A percentile compares a stretch with the other conserved stretches of the same genome.
These are phyloP conservation scores for Podocnemis expansa DNA, from an alignment of 2,113 vertebrate genomes.

Conservation along the genomic window DNA sequence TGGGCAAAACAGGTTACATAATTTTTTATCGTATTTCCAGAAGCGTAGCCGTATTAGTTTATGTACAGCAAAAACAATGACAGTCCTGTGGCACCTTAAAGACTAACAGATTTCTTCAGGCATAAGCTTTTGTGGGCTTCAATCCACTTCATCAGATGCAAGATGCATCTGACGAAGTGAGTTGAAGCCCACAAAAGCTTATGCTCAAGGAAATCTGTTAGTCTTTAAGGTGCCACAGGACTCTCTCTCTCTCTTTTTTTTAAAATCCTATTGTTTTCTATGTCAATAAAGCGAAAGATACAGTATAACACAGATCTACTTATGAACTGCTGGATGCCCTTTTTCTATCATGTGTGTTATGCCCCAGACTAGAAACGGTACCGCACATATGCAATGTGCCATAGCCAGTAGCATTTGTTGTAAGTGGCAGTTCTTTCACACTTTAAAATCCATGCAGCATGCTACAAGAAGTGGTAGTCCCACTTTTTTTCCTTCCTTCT, in stretches of 20 bases:
- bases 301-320: background rate
- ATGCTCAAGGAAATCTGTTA: too few relatives aligned
- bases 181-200: too few relatives aligned
- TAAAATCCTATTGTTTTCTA: background rate
- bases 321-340: background rate
- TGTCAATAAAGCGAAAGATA: background rate
- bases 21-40: background rate
- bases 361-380: background rate
- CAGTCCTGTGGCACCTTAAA: too few relatives aligned
- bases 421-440: background rate
- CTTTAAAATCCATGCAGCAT: background rate
- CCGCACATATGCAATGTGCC: background rate
- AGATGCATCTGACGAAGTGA: too few relatives aligned
- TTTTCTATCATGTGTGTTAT: background rate
- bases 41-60: too few relatives aligned
- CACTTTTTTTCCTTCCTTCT: background rate
- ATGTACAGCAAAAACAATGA: too few relatives aligned
- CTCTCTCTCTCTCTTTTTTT: too few relatives aligned
- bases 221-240: too few relatives aligned
- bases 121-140: too few relatives aligned
- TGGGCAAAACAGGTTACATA: background rate
- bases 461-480: background rate
- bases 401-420: background rate
- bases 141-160: too few relatives aligned
- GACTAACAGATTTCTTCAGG: too few relatives aligned